Evolutionary conservation across 2,113 vertebrate species (phyloP), one percentile per base, ranked within the genome.

Genomic region (Halichoeres trimaculatus): DNA sequence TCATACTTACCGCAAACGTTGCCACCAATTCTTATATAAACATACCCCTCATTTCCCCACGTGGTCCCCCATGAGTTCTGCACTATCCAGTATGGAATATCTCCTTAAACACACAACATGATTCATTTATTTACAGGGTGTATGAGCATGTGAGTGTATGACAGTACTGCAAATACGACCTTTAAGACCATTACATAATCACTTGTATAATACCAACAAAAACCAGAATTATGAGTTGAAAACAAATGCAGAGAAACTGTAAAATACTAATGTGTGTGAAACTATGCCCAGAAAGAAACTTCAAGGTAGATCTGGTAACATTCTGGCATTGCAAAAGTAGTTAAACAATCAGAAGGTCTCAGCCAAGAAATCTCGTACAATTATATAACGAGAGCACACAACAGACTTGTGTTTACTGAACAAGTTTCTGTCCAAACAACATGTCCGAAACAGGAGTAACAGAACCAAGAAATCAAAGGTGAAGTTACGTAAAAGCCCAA

Each of bases 41-140:
- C 96, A 5, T 97, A 99, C 62, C 97, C 97, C 0, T 94, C 84
- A n/a, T 95, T 85, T 71, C 97, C 97, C 97, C 97, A 97, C 0
- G 91, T 53, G 0, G 75, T 85, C 8, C 97, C 97, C 97, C 97
- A 97, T 0, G 97, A 97, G 88, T 98, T 99, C 66, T 95, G 93
- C 13, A 98, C 95, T 23, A 98, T 97, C 96, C 97, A 97, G 83
- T 95, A 97, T 0, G 96, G 97, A 64, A 91, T 90, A 12, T 85
- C 94, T 71, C 96, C 96, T 96, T 53, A 8, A 38, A 78, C 10
- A 81, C 30, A 85, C 58, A 66, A 76, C 63, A 63, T 19, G 12
- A 20, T 24, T 83, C 1, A 85, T 80, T 80, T 78, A 86, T 85
- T 83, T 70, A 83, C 55, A 72, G 30, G 36, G 11, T 45, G 40